These are phyloP conservation scores for Trissolcus brochymenae DNA, from an alignment of 2,888 invertebrate species.

Conservation along the genomic window DNA sequence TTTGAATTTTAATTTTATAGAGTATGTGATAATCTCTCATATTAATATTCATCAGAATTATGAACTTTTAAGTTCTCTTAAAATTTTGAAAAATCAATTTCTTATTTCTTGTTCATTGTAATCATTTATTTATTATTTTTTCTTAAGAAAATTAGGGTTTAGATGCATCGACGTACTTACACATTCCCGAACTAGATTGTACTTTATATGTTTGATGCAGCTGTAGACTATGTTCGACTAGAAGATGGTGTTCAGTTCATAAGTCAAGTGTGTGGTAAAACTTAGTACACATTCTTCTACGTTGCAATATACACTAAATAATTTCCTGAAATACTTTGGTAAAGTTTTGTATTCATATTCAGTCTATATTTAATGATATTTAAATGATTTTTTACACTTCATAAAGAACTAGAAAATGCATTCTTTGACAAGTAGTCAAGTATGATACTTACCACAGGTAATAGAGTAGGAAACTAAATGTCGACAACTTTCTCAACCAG, in stretches of 20 bases:
- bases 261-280: constrained; percentile 47
- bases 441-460: too few relatives aligned
- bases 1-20: too few relatives aligned
- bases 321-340: constrained; percentile 55
- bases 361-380: background rate
- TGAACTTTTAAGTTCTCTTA: background rate
- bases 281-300: constrained; percentile 47
- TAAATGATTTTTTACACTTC: background rate
- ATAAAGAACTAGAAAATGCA: background rate
- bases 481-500: too few relatives aligned
- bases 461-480: too few relatives aligned
- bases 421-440: too few relatives aligned
- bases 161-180: constrained; percentile 5
- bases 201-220: constrained; percentile 27
- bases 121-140: too few relatives aligned
- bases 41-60: too few relatives aligned
- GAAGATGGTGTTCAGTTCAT: constrained; percentile 33
- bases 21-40: too few relatives aligned
- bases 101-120: too few relatives aligned
- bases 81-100: too few relatives aligned
- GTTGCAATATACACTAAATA: constrained; percentile 37
- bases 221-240: constrained; percentile 34
- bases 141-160: background rate
- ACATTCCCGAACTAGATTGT: constrained; percentile 16
- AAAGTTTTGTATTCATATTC: constrained; percentile 35